Percentiles rank a stretch among this genome's conserved stretches.
phyloP scores from a whole-genome alignment of 53 echinoderm and acorn worm species.

The Echinometra lucunter region DNA sequence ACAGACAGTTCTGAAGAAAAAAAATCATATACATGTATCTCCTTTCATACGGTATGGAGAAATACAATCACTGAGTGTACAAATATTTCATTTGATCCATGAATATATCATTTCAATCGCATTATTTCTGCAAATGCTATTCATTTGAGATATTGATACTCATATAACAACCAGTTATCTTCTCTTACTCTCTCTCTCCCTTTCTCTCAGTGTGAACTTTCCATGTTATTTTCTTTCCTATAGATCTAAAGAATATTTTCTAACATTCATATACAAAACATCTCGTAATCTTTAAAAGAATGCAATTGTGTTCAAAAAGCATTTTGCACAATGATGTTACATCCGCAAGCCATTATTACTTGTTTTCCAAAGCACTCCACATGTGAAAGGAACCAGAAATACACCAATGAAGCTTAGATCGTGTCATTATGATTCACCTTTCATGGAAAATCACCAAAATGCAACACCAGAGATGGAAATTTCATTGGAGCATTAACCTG shows the following conservation, averaged over 20 bases:
- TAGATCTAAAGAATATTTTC: background rate
- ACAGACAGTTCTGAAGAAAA: background rate
- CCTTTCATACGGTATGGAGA: background rate
- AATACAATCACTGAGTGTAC: background rate
- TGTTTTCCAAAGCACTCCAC: background rate
- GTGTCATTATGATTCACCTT: constrained; percentile 26
- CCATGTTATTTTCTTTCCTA: background rate
- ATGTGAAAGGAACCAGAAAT: background rate
- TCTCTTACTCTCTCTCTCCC: background rate
- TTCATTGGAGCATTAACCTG: background rate
- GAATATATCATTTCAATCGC: background rate
- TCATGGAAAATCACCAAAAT: background rate
- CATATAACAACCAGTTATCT: too few relatives aligned
- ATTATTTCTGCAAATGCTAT: constrained; percentile 1
- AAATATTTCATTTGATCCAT: background rate
- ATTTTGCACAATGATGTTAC: background rate
- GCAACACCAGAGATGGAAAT: background rate
- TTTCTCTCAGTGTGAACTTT: background rate
- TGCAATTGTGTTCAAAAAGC: background rate
- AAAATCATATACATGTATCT: background rate
- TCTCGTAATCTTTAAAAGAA: background rate
- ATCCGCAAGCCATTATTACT: background rate
- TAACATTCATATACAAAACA: background rate
- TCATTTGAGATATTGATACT: background rate
- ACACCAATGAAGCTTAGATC: background rate